A percentile compares a stretch with the other conserved stretches of the same genome.
Conservation (phyloP, 2,797 vertebrate genomes). For the Lophura swinhoii region DNA sequence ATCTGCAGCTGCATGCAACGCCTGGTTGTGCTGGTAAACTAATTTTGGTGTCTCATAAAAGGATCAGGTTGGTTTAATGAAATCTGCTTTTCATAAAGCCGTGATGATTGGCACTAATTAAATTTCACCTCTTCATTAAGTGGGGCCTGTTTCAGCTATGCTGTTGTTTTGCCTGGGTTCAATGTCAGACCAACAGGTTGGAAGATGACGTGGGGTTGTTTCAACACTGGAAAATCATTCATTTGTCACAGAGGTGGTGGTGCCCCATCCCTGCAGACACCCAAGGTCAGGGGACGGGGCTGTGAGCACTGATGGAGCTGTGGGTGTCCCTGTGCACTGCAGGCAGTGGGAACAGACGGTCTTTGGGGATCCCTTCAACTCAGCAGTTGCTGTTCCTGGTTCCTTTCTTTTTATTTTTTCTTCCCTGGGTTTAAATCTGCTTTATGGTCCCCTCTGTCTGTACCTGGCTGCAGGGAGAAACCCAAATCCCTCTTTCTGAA, state of each 20-base stretch:
- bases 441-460: neutral
- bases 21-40: neutral
- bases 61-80: neutral
- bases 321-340: too few relatives aligned
- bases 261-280: too few relatives aligned
- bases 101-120: constrained; percentile 5
- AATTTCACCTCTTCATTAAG: neutral
- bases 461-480: neutral
- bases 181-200: neutral
- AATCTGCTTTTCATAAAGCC: neutral
- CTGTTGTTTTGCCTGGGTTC: neutral
- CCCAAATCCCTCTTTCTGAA: neutral
- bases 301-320: neutral
- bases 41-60: neutral
- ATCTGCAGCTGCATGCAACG: accelerated
- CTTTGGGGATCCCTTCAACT: too few relatives aligned
- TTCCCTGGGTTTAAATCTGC: neutral
- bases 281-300: too few relatives aligned
- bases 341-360: too few relatives aligned
- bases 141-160: neutral
- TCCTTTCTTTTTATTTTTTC: neutral
- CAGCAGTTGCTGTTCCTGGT: too few relatives aligned
- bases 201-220: neutral
- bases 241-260: too few relatives aligned
- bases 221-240: neutral